Evolutionary conservation across 2,113 vertebrate species (phyloP), one percentile per base, ranked within the genome.

Genomic region (Phrynocephalus versicolor): DNA sequence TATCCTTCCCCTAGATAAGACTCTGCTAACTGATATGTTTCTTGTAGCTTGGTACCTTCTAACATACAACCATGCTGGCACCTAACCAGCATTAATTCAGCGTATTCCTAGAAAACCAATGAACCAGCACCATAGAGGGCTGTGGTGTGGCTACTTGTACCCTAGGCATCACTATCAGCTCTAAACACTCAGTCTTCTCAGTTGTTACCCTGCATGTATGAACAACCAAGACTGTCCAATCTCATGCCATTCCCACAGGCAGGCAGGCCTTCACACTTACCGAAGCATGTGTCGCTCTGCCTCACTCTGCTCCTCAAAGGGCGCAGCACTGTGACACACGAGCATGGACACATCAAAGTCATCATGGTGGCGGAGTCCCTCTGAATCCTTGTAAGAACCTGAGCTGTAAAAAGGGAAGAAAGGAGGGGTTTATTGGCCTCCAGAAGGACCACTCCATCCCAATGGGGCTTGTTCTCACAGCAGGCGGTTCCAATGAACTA

Each of bases 291-390:
- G 98, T 84, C 97, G 95, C 94, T 99, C 98, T 15, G 96, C 97
- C n/a, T 99, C 98, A 0, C 97, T 97, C 95, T 99, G 98, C 81
- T 99, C 98, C 93, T 99, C 98, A 81, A 99, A 99, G 0, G 98
- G 98, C 51, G 94, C 97, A 0, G 98, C 98, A 1, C 97, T 97
- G 89, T 99, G 98, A 90, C 98, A 99, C 77, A 99, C 98, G 84
- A 99, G 96, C 90, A 99, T 95, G 41, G 98, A 98, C 79, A 99
- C 98, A 2, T 99, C 98, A 1, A 99, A 99, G 91, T 99, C 99
- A 19, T 99, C 99, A 0, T 99, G 98, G 93, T 99, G 98, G 74
- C 96, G 97, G 51, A 98, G 95, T 33, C 99, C 98, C 89, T 99
- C 98, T 3, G 97, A 97, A 88, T 99, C 98, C 88, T 98, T 98